Conservation (phyloP, 2,888 invertebrate genomes). For the Vannuccia rotundouncinata region DNA sequence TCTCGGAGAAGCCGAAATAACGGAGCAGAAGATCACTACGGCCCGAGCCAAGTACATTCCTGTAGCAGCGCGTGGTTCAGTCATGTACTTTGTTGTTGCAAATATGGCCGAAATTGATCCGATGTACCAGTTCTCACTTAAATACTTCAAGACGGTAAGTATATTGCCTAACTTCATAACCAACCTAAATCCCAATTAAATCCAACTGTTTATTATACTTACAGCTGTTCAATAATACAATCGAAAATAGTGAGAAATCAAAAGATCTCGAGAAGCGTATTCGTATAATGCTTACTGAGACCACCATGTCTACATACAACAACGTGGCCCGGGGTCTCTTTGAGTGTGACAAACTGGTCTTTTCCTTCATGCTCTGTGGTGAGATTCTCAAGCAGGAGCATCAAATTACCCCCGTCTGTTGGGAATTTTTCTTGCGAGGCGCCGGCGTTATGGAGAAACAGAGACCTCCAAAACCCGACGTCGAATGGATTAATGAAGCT, state of each 20-base stretch:
- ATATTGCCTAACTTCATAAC: no score
- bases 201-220: slow-evolving; percentile 32
- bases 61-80: slow-evolving; percentile 56
- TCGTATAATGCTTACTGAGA: slow-evolving; percentile 50
- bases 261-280: slow-evolving; percentile 49
- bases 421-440: slow-evolving; percentile 73
- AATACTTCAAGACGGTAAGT: slow-evolving; percentile 57
- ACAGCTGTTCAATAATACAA: slow-evolving; percentile 54
- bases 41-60: slow-evolving; percentile 57
- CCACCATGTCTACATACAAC: slow-evolving; percentile 54
- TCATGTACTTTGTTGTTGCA: slow-evolving; percentile 58
- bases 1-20: slow-evolving; percentile 55
- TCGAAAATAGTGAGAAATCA: slow-evolving; percentile 51
- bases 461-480: slow-evolving; percentile 59
- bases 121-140: slow-evolving; percentile 58
- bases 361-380: slow-evolving; percentile 67
- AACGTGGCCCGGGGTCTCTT: slow-evolving; percentile 56
- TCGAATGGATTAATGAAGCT: slow-evolving; percentile 64
- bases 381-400: slow-evolving; percentile 67
- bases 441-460: slow-evolving; percentile 54
- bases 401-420: slow-evolving; percentile 63
- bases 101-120: slow-evolving; percentile 56
- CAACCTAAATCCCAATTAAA: neutral
- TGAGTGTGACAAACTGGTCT: slow-evolving; percentile 57
- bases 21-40: slow-evolving; percentile 54